These are phyloP conservation scores for Oxyscelio sp. DNA, from an alignment of 2,888 invertebrate genomes.

Conservation along the genomic window DNA sequence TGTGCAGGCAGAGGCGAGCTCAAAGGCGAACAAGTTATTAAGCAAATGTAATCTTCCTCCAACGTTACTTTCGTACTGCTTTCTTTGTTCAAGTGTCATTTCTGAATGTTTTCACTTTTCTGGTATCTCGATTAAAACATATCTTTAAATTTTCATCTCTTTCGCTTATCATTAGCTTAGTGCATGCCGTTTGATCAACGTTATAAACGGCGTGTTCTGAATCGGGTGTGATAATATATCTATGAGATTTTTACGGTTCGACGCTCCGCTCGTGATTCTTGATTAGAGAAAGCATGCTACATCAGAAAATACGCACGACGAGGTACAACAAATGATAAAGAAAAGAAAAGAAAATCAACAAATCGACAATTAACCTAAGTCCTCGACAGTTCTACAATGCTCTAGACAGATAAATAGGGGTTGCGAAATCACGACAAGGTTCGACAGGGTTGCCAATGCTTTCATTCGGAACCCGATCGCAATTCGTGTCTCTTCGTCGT, in stretches of 20 bases:
- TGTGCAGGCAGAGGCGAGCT: conserved; percentile 3
- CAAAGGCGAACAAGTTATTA: conserved; percentile 63
- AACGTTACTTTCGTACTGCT: conserved; percentile 73
- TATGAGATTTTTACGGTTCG: conserved; percentile 61
- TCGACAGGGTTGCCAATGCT: too few relatives aligned
- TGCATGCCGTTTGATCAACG: conserved; percentile 71
- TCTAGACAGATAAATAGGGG: conserved; percentile 67
- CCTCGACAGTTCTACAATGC: conserved; percentile 76
- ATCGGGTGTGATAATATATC: conserved; percentile 59
- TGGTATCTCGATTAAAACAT: conserved; percentile 9
- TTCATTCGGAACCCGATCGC: too few relatives aligned
- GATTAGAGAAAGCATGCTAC: conserved; percentile 85
- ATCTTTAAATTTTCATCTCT: conserved; percentile 59
- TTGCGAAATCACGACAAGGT: conserved; percentile 67
- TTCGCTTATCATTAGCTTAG: conserved; percentile 54
- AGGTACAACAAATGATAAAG: conserved; percentile 81
- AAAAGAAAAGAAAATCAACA: conserved; percentile 42
- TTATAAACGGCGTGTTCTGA: conserved; percentile 70
- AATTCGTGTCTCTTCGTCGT: too few relatives aligned
- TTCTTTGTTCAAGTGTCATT: conserved; percentile 17
- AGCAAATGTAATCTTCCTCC: conserved; percentile 70
- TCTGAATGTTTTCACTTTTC: conserved; percentile 13
- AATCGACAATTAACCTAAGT: conserved; percentile 71
- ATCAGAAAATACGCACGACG: conserved; percentile 85
- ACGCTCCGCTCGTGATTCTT: conserved; percentile 73